Evolutionary conservation across 1,140 invertebrate genomes (phyloP).

Genomic region (Plutomurus gul): DNA sequence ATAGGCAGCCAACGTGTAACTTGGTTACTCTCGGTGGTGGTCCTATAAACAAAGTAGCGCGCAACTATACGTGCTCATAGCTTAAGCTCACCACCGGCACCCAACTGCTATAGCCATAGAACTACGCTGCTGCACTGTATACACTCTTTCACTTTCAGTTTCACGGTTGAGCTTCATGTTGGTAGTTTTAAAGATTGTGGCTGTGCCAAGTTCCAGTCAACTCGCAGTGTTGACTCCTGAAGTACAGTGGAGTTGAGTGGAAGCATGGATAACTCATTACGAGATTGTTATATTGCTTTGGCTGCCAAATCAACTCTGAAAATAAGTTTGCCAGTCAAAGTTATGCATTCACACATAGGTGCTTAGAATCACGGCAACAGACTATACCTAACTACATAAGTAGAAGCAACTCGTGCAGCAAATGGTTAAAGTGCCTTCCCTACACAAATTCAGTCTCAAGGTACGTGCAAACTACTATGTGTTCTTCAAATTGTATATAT

Average conservation of each 20-base stretch:
- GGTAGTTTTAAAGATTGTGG: not conserved
- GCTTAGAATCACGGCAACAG: no score
- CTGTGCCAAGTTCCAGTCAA: slow-evolving; percentile 2
- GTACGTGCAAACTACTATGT: no score
- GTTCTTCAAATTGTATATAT: no score
- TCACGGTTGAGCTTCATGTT: slow-evolving; percentile 9
- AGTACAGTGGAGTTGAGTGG: not conserved
- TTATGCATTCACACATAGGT: no score
- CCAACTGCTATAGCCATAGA: no score
- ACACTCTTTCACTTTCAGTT: slow-evolving; percentile 18
- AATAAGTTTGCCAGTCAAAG: slow-evolving; percentile 35
- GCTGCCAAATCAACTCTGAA: slow-evolving; percentile 38
- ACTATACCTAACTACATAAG: no score
- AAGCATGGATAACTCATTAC: slow-evolving; percentile 33
- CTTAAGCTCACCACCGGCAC: not conserved
- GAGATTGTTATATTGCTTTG: slow-evolving; percentile 38
- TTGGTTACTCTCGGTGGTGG: not conserved
- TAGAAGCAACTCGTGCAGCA: no score
- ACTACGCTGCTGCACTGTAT: not conserved
- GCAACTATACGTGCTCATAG: not conserved
- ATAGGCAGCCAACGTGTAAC: not conserved
- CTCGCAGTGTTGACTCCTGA: not conserved
- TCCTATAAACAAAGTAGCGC: not conserved
- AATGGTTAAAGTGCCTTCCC: no score
- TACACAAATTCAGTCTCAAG: no score